Conservation (phyloP, 2,888 invertebrate genomes). For the Xylophagus ater region DNA sequence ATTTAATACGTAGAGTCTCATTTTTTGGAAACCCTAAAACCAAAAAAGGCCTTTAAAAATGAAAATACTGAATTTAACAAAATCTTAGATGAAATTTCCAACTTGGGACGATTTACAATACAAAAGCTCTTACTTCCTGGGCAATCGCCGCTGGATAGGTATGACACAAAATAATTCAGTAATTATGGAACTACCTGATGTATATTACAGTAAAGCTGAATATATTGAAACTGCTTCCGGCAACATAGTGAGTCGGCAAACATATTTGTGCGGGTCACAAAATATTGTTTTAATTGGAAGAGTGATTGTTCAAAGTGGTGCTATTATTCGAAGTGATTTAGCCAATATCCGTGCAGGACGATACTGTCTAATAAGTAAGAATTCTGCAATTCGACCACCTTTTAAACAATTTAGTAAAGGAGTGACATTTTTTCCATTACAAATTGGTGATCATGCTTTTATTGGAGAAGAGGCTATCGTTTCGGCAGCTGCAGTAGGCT, state of each 20-base stretch:
- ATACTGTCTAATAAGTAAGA: constrained; percentile 88
- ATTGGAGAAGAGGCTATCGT: constrained; percentile 95
- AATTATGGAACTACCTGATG: constrained; percentile 80
- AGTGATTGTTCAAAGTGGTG: constrained; percentile 93
- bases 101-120: no score
- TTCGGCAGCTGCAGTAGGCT: constrained; percentile 91
- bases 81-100: no score
- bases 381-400: constrained; percentile 90
- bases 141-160: no score
- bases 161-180: neutral
- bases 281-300: constrained; percentile 97
- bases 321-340: constrained; percentile 92
- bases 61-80: no score
- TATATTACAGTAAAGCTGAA: constrained; percentile 81
- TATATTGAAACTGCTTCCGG: constrained; percentile 98
- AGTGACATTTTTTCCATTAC: constrained; percentile 89
- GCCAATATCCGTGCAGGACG: constrained; percentile 93
- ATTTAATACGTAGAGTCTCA: no score
- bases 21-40: no score
- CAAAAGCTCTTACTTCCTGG: no score
- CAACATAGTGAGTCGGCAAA: constrained; percentile 93
- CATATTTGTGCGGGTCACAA: constrained; percentile 94
- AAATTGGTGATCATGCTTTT: constrained; percentile 96
- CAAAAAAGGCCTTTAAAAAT: no score
- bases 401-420: constrained; percentile 98